Conservation (phyloP, 2,113 vertebrate genomes). For the Lethenteron reissneri region DNA sequence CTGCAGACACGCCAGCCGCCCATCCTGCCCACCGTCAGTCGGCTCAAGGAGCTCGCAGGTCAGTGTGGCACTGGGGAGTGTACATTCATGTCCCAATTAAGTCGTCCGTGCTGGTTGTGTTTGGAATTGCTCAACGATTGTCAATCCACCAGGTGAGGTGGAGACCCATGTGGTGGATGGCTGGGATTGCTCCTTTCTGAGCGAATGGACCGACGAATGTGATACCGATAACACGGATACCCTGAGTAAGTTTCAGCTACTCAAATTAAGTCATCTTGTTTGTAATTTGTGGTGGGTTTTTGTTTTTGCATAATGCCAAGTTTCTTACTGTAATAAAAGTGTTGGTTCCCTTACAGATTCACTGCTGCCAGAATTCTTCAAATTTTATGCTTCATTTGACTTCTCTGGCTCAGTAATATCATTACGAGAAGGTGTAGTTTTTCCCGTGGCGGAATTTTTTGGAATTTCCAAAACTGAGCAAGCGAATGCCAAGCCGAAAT, state of each 20-base stretch:
- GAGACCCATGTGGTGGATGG: slow-evolving; percentile 41
- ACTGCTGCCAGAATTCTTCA: slow-evolving; percentile 53
- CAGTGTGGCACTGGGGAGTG: neutral
- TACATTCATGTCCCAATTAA: neutral
- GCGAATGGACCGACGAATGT: slow-evolving; percentile 28
- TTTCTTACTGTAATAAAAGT: too few species aligned
- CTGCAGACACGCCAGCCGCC: slow-evolving; percentile 54
- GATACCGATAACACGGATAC: slow-evolving; percentile 38
- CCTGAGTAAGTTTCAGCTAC: slow-evolving; percentile 30
- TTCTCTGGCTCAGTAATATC: slow-evolving; percentile 37
- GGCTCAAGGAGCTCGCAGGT: slow-evolving; percentile 44
- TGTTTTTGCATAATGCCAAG: too few species aligned
- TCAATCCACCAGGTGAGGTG: slow-evolving; percentile 28
- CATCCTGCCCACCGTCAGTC: slow-evolving; percentile 34
- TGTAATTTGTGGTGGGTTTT: too few species aligned
- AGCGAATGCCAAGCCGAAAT: slow-evolving; percentile 10
- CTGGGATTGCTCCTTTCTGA: slow-evolving; percentile 66
- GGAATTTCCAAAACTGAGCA: slow-evolving; percentile 8
- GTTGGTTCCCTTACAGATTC: slow-evolving; percentile 19
- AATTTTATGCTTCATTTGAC: slow-evolving; percentile 38
- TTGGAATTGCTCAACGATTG: neutral
- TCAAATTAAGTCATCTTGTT: too few species aligned
- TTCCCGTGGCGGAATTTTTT: slow-evolving; percentile 25
- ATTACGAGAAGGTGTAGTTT: slow-evolving; percentile 25
- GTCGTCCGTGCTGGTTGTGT: neutral